Conservation (phyloP, 2,113 vertebrate species). For the Tupaia tana region DNA sequence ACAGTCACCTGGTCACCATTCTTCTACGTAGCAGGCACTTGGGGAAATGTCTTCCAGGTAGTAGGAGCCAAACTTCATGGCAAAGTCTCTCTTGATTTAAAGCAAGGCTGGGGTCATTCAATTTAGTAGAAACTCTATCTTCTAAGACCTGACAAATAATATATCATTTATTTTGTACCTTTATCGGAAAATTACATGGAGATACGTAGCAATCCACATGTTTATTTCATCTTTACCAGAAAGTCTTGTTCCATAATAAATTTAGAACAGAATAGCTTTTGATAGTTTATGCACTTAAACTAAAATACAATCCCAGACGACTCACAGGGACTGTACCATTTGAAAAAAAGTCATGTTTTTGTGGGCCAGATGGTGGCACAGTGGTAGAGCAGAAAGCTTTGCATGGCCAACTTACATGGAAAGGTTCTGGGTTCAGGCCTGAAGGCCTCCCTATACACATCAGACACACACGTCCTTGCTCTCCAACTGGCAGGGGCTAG, state of each 20-base stretch:
- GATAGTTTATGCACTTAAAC: background rate
- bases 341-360: background rate
- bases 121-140: conserved; percentile 31
- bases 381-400: too few species aligned
- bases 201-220: conserved; percentile 22
- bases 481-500: too few species aligned
- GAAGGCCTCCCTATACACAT: too few species aligned
- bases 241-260: conserved; percentile 6
- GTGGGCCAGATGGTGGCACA: too few species aligned
- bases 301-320: conserved; percentile 26
- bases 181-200: conserved; percentile 57
- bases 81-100: conserved; percentile 54
- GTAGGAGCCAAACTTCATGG: background rate
- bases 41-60: background rate
- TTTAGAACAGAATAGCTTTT: conserved; percentile 42
- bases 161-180: conserved; percentile 39
- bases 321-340: background rate
- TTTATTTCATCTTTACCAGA: conserved; percentile 46
- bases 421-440: too few species aligned
- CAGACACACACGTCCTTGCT: too few species aligned
- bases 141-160: conserved; percentile 2
- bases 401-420: too few species aligned
- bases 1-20: background rate
- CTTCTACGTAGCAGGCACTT: background rate
- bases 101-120: background rate